Evolutionary conservation across 2,888 invertebrate genomes (phyloP).

Genomic region (Aethes cnicana): DNA sequence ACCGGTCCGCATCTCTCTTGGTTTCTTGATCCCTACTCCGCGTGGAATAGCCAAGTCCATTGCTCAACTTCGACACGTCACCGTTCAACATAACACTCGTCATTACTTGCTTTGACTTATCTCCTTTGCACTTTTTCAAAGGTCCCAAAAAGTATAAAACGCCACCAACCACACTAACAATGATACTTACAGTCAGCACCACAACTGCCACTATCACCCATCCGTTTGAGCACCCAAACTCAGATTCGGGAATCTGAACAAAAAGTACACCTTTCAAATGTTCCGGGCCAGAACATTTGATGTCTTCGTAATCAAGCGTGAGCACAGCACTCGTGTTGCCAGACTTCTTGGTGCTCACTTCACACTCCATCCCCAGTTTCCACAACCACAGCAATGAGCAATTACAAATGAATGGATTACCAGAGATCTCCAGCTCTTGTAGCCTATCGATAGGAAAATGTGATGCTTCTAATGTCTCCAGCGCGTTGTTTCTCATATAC

Average conservation of each 20-base stretch:
- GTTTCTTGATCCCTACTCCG: conserved; percentile 73
- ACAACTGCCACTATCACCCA: conserved; percentile 83
- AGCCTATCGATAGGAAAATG: conserved; percentile 92
- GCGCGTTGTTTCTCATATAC: conserved; percentile 88
- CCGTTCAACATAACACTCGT: conserved; percentile 78
- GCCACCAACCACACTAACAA: conserved; percentile 77
- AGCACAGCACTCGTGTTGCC: conserved; percentile 65
- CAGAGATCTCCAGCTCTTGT: conserved; percentile 87
- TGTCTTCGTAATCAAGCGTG: conserved; percentile 81
- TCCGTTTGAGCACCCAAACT: conserved; percentile 84
- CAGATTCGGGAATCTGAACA: conserved; percentile 83
- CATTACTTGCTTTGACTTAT: conserved; percentile 80
- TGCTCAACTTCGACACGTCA: conserved; percentile 76
- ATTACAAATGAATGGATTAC: conserved; percentile 93
- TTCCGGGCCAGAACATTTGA: conserved; percentile 83
- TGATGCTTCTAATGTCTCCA: conserved; percentile 89
- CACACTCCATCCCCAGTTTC: conserved; percentile 83
- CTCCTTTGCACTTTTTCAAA: conserved; percentile 77
- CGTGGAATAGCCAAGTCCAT: conserved; percentile 75
- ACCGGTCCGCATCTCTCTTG: conserved; percentile 76
- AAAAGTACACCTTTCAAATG: conserved; percentile 78
- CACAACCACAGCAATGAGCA: conserved; percentile 94
- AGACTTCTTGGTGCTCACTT: conserved; percentile 60
- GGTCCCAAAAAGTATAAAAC: conserved; percentile 78
- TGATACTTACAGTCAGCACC: conserved; percentile 78